These are phyloP conservation scores for Coracias cyanogaster DNA, from an alignment of 2,797 vertebrate genomes.

Conservation along the genomic window DNA sequence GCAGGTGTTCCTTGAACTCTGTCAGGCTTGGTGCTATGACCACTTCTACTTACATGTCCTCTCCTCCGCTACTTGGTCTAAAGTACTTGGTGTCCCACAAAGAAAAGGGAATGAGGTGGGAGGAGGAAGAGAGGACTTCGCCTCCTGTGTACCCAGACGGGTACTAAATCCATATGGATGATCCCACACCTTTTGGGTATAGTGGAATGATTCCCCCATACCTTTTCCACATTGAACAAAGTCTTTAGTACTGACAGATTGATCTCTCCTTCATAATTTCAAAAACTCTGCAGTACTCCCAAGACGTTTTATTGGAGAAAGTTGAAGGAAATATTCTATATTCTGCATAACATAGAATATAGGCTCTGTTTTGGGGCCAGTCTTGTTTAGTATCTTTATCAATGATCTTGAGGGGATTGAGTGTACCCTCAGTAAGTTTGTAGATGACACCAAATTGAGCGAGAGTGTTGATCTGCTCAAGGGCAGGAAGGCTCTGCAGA, in stretches of 20 bases:
- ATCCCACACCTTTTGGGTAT: not conserved
- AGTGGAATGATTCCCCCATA: not conserved
- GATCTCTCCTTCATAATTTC: not conserved
- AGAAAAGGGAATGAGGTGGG: not conserved
- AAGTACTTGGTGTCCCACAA: not conserved
- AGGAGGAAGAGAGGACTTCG: not conserved
- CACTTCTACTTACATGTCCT: not conserved
- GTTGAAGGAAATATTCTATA: not conserved
- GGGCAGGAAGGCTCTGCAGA: no score
- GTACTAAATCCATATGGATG: not conserved
- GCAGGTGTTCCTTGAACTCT: not conserved
- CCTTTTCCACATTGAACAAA: not conserved
- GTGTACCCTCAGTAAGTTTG: no score
- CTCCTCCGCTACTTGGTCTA: not conserved
- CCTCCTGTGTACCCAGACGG: not conserved
- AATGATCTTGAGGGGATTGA: no score
- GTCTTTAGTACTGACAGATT: not conserved
- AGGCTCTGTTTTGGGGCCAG: no score
- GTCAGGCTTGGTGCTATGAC: not conserved
- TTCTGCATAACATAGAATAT: no score
- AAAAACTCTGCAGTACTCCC: not conserved
- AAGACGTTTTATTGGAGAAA: not conserved
- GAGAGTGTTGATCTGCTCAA: no score
- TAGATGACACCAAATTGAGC: no score
- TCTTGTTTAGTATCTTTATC: no score